Conservation (phyloP, 1,140 invertebrate genomes). For the Diorhabda sublineata region DNA sequence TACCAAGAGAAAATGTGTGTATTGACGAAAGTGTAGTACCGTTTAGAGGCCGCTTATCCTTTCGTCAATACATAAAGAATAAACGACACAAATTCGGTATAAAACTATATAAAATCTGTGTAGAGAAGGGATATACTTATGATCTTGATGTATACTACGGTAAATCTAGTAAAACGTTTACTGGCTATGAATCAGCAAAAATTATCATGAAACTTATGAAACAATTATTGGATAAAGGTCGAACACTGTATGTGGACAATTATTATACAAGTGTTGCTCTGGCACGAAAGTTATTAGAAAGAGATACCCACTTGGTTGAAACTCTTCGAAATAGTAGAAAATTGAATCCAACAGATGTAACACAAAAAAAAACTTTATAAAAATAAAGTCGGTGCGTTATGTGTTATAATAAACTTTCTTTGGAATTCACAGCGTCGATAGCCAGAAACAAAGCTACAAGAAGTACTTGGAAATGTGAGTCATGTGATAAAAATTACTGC, state of each 20-base stretch:
- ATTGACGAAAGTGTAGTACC: conserved; percentile 38
- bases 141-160: conserved; percentile 43
- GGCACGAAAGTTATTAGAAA: conserved; percentile 28
- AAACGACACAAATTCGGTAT: conserved; percentile 47
- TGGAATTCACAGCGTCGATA: too few species aligned
- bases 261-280: conserved; percentile 35
- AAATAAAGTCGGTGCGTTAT: too few species aligned
- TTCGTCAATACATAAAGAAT: conserved; percentile 47
- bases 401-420: too few species aligned
- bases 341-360: too few species aligned
- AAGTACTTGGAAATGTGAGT: too few species aligned
- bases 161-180: too few species aligned
- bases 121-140: conserved; percentile 43
- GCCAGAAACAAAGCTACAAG: too few species aligned
- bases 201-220: conserved; percentile 13
- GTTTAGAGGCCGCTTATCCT: conserved; percentile 43
- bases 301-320: conserved; percentile 36
- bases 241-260: conserved; percentile 36
- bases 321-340: conserved; percentile 17
- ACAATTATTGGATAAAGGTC: conserved; percentile 28
- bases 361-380: too few species aligned
- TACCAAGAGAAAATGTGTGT: conserved; percentile 24
- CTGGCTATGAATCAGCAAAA: too few species aligned
- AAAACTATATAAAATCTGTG: conserved; percentile 47
- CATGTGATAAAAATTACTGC: too few species aligned